Evolutionary conservation across 2,113 vertebrate genomes (phyloP), one percentile per base, ranked within the genome.

Genomic region (Elephas maximus): DNA sequence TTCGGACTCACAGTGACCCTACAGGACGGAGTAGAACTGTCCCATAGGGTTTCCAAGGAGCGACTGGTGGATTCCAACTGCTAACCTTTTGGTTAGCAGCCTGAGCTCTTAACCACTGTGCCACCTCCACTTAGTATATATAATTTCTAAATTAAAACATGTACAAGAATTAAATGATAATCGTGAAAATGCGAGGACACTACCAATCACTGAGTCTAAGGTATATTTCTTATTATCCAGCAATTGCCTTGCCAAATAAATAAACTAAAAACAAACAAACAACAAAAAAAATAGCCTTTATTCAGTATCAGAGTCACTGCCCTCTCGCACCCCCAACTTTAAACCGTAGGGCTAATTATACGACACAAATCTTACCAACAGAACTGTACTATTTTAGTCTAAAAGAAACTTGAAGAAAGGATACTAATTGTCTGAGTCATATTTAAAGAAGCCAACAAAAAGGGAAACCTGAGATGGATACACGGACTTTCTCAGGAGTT

Each of bases 141-240:
- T 62, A 51, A 14, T 51, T 93, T 96, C 78, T 94, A 81, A 90
- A 44, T 95, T 90, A 93, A 71, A 94, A 91, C 48, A 89, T 62
- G 37, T 8, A 71, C 81, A 93, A 37, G 53, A 80, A 73, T 30
- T 84, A 94, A 93, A 77, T 26, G 33, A 93, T 60, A 88, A 80
- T 82, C 0, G 30, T 44, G 79, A 67, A 84, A 77, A 77, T 41
- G 48, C n/a, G 63, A 71, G 44, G 15, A 57, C n/a, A 37, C 6
- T 60, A 37, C 8, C 30, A 90, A 26, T 87, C n/a, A 62, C 33
- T 65, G 10, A 10, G 73, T 74, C 23, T 85, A 30, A n/a, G 0
- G 9, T 51, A 30, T 69, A 45, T 48, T 86, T 76, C 88, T 53
- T 24, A 85, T 74, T 53, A 79, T 37, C 41, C 45, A 87, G 51